Evolutionary conservation across 2,888 invertebrate species (phyloP).

Genomic region (Synanthedon formicaeformis): DNA sequence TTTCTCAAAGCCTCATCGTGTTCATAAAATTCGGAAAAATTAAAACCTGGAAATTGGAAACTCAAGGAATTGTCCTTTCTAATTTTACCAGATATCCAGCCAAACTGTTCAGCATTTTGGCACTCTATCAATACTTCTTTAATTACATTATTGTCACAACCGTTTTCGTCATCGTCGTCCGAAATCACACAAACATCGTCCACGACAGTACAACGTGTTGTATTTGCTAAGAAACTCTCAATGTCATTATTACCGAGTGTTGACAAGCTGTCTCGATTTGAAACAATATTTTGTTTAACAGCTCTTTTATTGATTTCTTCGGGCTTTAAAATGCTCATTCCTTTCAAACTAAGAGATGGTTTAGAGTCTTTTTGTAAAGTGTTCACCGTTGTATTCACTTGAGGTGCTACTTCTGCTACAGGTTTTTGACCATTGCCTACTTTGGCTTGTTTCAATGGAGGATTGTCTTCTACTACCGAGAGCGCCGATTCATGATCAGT

Average conservation of each 20-base stretch:
- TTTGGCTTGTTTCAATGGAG: background rate
- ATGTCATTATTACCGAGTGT: constrained; percentile 16
- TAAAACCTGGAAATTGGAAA: constrained; percentile 49
- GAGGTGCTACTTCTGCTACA: constrained; percentile 27
- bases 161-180: constrained; percentile 18
- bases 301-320: constrained; percentile 54
- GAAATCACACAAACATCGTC: constrained; percentile 23
- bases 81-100: constrained; percentile 37
- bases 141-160: constrained; percentile 9
- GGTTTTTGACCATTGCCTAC: constrained; percentile 13
- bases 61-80: constrained; percentile 21
- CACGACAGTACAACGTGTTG: constrained; percentile 1
- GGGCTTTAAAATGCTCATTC: constrained; percentile 54
- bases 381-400: constrained; percentile 12
- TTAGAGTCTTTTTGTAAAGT: background rate
- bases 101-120: constrained; percentile 31
- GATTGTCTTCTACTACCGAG: background rate
- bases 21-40: constrained; percentile 34
- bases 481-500: background rate
- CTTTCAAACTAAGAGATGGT: constrained; percentile 3
- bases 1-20: constrained; percentile 35
- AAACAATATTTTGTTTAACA: constrained; percentile 4
- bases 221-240: constrained; percentile 29
- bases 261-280: background rate
- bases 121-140: constrained; percentile 39